Evolutionary conservation across 2,113 vertebrate species (phyloP), one percentile per base, ranked within the genome.

Genomic region (Rhinopithecus roxellana): DNA sequence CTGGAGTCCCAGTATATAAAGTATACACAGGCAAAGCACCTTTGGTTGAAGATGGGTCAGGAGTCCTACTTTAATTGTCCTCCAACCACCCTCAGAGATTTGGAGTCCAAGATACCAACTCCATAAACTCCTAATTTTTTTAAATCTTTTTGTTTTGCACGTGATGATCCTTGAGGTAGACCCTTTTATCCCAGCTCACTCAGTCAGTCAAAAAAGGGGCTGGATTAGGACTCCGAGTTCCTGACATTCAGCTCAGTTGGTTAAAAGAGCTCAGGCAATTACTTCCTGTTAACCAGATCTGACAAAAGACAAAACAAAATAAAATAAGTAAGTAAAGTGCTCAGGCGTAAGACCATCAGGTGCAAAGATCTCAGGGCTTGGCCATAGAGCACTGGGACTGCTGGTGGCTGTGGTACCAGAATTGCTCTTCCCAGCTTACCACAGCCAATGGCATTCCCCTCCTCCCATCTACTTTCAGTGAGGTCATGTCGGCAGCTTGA

Each of bases 381-480:
- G 38, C 48, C 43, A 1, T 0, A 52, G 8, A n/a, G 8, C 5
- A 0, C 18, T 72, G 43, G 22, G 32, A 64, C 32, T 7, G 3
- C 40, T 12, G 38, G 3, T 38, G 25, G 9, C 18, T 12, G 3
- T 14, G 1, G 0, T 16, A 8, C 43, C 43, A 55, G 30, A 79
- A 67, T 50, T 14, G 3, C 4, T 61, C 13, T n/a, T 23, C 6
- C 32, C 43, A 23, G 30, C 6, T n/a, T 17, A 13, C 9, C 57
- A 35, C 48, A 85, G 67, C 27, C 78, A 38, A 25, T 12, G 18
- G 20, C 35, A 77, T 9, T 23, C 43, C n/a, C 50, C 0, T 32
- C 23, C 9, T 55, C 25, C 32, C 40, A 84, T 8, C 43, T 8
- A n/a, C 52, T 57, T 64, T 45, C 92, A 64, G 25, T 4, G 82